Evolutionary conservation across 2,113 vertebrate species (phyloP).

Genomic region (Prionailurus viverrinus): DNA sequence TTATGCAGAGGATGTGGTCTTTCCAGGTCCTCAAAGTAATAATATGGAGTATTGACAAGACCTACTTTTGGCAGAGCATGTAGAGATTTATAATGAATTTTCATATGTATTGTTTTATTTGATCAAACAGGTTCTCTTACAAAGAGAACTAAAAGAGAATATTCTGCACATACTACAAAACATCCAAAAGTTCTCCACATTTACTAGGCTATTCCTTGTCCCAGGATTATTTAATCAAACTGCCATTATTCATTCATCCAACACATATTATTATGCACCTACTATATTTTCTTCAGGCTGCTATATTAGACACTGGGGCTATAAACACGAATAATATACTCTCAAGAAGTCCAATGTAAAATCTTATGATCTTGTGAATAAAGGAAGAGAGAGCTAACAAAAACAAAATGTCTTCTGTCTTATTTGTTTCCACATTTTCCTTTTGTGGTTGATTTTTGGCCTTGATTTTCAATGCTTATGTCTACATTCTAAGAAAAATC

Average conservation of each 20-base stretch:
- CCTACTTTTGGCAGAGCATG: background rate
- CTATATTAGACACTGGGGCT: background rate
- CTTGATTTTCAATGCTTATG: constrained; percentile 22
- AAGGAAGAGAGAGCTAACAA: background rate
- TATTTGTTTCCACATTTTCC: background rate
- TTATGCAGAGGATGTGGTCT: background rate
- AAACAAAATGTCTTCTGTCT: background rate
- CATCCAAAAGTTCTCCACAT: background rate
- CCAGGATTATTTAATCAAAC: background rate
- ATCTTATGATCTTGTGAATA: background rate
- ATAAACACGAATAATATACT: background rate
- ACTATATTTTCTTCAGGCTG: background rate
- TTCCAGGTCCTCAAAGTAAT: background rate
- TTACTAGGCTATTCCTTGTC: background rate
- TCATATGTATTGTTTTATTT: background rate
- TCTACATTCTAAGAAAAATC: background rate
- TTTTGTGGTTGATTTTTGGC: background rate
- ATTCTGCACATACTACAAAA: background rate
- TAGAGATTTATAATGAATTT: constrained; percentile 30
- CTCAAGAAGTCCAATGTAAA: background rate
- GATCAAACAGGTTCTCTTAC: background rate
- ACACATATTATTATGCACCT: background rate
- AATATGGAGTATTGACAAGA: background rate
- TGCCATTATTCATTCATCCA: background rate
- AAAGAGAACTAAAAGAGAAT: background rate